Evolutionary conservation across 2,888 invertebrate genomes (phyloP).

Genomic region (Eueremaeus valkanovi): DNA sequence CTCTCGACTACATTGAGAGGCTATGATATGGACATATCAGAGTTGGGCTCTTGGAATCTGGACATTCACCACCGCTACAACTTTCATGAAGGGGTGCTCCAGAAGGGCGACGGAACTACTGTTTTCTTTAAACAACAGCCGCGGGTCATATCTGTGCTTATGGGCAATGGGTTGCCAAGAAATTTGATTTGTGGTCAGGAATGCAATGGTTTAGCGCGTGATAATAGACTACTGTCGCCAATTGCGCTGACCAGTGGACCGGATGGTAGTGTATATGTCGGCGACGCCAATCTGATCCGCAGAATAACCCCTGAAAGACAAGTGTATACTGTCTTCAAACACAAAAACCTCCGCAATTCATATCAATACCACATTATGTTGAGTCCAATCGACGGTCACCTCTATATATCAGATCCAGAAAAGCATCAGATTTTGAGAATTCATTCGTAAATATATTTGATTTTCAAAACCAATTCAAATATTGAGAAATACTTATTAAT

Average conservation of each 20-base stretch:
- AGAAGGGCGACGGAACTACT: constrained; percentile 94
- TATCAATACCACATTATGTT: constrained; percentile 88
- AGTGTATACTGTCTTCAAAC: constrained; percentile 69
- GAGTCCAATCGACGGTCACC: constrained; percentile 89
- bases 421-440: constrained; percentile 62
- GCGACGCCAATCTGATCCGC: constrained; percentile 91
- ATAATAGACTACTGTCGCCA: constrained; percentile 85
- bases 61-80: constrained; percentile 98
- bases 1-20: constrained; percentile 85
- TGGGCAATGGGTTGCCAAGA: constrained; percentile 85
- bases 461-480: too few species aligned
- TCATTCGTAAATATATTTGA: constrained; percentile 30
- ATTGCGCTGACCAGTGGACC: constrained; percentile 90
- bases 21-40: constrained; percentile 92
- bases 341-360: constrained; percentile 8
- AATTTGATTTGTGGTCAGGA: constrained; percentile 76
- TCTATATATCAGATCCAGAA: constrained; percentile 94
- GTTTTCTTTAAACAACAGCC: constrained; percentile 72
- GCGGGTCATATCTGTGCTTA: constrained; percentile 69
- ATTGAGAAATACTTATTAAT: neutral
- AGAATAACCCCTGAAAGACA: constrained; percentile 85
- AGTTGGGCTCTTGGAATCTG: constrained; percentile 95
- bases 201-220: constrained; percentile 67
- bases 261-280: constrained; percentile 94
- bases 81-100: constrained; percentile 94